These are phyloP conservation scores for Goniozus legneri DNA, from an alignment of 1,140 invertebrate species.

Conservation along the genomic window DNA sequence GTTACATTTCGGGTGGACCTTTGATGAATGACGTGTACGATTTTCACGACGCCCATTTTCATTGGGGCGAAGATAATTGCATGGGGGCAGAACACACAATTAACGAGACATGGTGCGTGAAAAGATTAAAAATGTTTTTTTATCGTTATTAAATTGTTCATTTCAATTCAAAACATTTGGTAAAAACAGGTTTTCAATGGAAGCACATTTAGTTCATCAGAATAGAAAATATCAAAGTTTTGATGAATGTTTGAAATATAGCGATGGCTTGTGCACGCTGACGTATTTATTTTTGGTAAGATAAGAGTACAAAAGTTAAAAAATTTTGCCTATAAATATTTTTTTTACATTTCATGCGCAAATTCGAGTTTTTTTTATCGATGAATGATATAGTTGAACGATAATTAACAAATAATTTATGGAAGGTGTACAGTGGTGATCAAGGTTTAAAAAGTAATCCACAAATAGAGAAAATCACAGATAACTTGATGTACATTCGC, in stretches of 20 bases:
- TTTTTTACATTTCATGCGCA: neutral
- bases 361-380: no score
- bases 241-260: conserved; percentile 64
- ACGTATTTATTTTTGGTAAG: conserved; percentile 69
- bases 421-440: conserved; percentile 33
- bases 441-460: conserved; percentile 28
- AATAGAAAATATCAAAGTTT: conserved; percentile 70
- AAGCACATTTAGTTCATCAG: conserved; percentile 77
- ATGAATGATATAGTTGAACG: no score
- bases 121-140: neutral
- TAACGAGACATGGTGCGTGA: conserved; percentile 54
- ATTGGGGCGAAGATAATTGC: conserved; percentile 75
- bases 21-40: conserved; percentile 64
- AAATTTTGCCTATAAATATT: neutral
- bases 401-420: conserved; percentile 12
- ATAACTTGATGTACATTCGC: conserved; percentile 41
- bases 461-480: conserved; percentile 46
- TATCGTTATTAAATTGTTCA: neutral
- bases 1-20: conserved; percentile 58
- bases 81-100: conserved; percentile 80
- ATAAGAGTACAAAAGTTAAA: neutral
- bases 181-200: conserved; percentile 66
- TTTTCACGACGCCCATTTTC: conserved; percentile 77
- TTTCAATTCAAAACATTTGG: conserved; percentile 8
- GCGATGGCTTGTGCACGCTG: conserved; percentile 74